Conservation (phyloP, 2,797 vertebrate species). For the Falco biarmicus region DNA sequence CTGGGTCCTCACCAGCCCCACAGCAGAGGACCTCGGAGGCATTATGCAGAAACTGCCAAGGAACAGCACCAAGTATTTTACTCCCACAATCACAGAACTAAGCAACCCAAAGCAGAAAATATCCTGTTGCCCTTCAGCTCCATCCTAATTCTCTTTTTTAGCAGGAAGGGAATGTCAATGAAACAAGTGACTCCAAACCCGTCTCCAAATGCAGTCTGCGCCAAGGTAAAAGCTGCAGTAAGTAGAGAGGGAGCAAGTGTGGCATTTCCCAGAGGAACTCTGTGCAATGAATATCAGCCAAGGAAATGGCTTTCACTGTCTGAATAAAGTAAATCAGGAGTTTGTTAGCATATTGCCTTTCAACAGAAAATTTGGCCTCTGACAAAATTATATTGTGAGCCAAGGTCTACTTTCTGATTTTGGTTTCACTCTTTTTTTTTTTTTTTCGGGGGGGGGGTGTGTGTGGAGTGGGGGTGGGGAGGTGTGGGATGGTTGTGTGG, state of each 20-base stretch:
- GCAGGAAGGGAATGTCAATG: not conserved
- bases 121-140: not conserved
- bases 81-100: not conserved
- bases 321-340: not conserved
- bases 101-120: not conserved
- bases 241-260: not conserved
- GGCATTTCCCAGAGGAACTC: not conserved
- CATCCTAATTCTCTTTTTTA: not conserved
- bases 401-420: not conserved
- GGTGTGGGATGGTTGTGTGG: too few species aligned
- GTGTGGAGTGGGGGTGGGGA: not conserved
- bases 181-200: not conserved
- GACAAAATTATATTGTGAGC: not conserved
- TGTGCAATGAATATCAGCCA: not conserved
- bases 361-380: not conserved
- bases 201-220: not conserved
- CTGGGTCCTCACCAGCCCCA: not conserved
- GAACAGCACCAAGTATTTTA: not conserved
- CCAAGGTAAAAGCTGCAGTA: not conserved
- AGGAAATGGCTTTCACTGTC: not conserved
- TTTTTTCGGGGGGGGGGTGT: too few species aligned
- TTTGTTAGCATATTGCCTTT: not conserved
- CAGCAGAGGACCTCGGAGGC: not conserved
- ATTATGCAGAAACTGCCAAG: not conserved
- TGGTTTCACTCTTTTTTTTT: not conserved